These are phyloP conservation scores for Apamea crenata DNA, from an alignment of 2,888 invertebrate species.

Conservation along the genomic window DNA sequence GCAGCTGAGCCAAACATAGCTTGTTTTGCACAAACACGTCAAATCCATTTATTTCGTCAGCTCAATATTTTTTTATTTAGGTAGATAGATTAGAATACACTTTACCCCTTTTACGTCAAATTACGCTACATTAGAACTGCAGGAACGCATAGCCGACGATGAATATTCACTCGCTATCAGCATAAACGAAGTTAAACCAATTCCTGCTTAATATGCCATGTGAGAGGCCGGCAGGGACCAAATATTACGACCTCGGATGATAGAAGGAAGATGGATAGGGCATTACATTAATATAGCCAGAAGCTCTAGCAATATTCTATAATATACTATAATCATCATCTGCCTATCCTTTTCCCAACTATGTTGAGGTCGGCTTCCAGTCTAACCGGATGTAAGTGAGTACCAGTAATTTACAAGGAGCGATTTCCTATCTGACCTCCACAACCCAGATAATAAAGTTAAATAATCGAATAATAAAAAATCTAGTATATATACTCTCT, in stretches of 20 bases:
- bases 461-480: no score
- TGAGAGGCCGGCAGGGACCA: constrained; percentile 51
- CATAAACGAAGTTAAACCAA: constrained; percentile 53
- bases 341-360: no score
- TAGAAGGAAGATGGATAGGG: constrained; percentile 25
- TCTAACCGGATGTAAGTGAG: no score
- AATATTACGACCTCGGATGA: constrained; percentile 44
- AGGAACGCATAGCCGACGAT: constrained; percentile 30
- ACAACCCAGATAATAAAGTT: no score
- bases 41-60: not conserved
- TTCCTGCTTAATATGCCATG: constrained; percentile 62
- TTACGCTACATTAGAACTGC: constrained; percentile 38
- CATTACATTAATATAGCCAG: not conserved
- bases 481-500: no score
- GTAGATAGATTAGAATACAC: not conserved
- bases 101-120: constrained; percentile 1
- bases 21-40: not conserved
- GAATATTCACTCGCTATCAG: constrained; percentile 48
- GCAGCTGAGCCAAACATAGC: no score
- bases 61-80: not conserved
- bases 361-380: no score
- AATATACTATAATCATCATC: no score
- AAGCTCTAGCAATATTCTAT: not conserved
- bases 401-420: no score
- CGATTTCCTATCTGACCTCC: no score